Evolutionary conservation across 2,113 vertebrate genomes (phyloP).

Genomic region (Proterorhinus semilunaris): DNA sequence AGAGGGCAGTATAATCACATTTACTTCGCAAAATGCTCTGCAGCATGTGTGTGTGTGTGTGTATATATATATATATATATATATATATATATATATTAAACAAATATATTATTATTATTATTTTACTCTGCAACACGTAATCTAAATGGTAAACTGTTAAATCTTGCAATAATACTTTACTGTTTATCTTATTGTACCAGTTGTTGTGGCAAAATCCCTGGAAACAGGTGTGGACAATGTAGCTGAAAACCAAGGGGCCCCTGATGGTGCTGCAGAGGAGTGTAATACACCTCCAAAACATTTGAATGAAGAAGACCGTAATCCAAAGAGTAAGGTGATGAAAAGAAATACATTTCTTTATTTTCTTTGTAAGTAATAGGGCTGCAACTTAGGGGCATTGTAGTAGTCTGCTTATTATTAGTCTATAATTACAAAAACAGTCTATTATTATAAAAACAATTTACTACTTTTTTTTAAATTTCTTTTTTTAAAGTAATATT

Average conservation of each 20-base stretch:
- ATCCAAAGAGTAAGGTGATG: slow-evolving; percentile 70
- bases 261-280: slow-evolving; percentile 4
- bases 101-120: too few relatives aligned
- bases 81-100: too few relatives aligned
- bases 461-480: too few relatives aligned
- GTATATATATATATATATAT: too few relatives aligned
- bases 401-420: neutral
- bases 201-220: slow-evolving; percentile 11
- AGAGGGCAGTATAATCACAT: neutral
- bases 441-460: too few relatives aligned
- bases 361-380: neutral
- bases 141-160: neutral
- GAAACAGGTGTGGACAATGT: slow-evolving; percentile 25
- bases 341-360: neutral
- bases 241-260: slow-evolving; percentile 10
- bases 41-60: too few relatives aligned
- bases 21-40: too few relatives aligned
- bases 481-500: too few relatives aligned
- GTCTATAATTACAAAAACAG: too few relatives aligned
- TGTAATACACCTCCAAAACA: slow-evolving; percentile 42
- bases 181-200: slow-evolving; percentile 11
- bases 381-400: too few relatives aligned
- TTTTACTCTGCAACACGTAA: too few relatives aligned
- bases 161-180: neutral
- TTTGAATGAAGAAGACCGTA: slow-evolving; percentile 52